phyloP scores from a whole-genome alignment of 2,888 invertebrate genomes.

The Erebia aethiops region DNA sequence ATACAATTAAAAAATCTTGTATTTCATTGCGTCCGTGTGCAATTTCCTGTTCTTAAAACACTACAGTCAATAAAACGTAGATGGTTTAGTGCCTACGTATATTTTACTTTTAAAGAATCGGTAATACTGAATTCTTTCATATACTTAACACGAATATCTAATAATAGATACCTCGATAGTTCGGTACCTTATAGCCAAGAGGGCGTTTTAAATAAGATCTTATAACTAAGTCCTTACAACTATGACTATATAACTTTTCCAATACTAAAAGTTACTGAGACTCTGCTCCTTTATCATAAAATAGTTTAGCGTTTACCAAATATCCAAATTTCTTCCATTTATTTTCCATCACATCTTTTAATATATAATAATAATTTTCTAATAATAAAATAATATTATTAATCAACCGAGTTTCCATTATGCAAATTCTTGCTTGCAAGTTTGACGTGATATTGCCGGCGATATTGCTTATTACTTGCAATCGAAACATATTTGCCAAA shows the following conservation, averaged over 20 bases:
- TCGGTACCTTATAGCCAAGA: slow-evolving; percentile 51
- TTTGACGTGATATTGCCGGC: no score
- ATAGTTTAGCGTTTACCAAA: slow-evolving; percentile 18
- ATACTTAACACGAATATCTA: slow-evolving; percentile 34
- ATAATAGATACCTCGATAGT: slow-evolving; percentile 39
- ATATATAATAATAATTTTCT: no score
- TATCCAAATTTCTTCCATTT: neutral
- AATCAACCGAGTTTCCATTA: no score
- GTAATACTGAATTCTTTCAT: slow-evolving; percentile 52
- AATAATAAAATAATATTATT: no score
- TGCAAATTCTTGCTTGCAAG: no score
- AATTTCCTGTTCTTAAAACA: neutral
- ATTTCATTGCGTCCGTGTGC: neutral
- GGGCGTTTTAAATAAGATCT: slow-evolving; percentile 48
- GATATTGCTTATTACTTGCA: no score
- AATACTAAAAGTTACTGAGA: slow-evolving; percentile 60
- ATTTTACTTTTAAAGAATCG: slow-evolving; percentile 29
- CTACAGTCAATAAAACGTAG: neutral
- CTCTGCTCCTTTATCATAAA: slow-evolving; percentile 52
- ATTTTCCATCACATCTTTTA: no score
- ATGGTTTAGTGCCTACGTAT: neutral
- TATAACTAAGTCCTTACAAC: slow-evolving; percentile 50
- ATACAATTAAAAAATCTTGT: no score
- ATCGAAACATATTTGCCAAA: no score
- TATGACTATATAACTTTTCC: slow-evolving; percentile 59